Conservation (phyloP, 2,888 invertebrate species). For the Diachrysia chrysitis region DNA sequence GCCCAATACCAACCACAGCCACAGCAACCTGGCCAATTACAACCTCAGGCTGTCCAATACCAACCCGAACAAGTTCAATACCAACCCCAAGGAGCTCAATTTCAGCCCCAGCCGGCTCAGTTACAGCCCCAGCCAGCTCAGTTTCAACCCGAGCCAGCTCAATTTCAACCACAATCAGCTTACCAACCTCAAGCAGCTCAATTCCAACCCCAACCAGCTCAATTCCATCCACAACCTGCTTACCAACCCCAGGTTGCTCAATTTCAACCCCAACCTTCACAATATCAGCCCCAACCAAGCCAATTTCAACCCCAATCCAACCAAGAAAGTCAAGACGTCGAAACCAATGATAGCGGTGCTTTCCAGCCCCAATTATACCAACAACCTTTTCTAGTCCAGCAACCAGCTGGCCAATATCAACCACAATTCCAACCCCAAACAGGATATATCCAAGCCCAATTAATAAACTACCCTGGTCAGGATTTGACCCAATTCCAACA, state of each 20-base stretch:
- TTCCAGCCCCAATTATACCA: constrained; percentile 54
- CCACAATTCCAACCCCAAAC: constrained; percentile 49
- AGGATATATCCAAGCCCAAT: constrained; percentile 60
- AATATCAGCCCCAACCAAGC: constrained; percentile 39
- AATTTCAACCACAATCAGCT: constrained; percentile 35
- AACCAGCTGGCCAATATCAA: constrained; percentile 51
- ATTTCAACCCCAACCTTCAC: constrained; percentile 57
- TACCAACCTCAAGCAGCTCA: constrained; percentile 40
- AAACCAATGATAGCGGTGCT: constrained; percentile 44
- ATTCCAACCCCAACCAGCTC: constrained; percentile 38
- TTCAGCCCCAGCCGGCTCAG: constrained; percentile 31
- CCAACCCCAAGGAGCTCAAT: constrained; percentile 45
- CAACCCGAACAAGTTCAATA: constrained; percentile 40
- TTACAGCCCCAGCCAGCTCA: constrained; percentile 28
- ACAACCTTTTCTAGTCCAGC: constrained; percentile 49
- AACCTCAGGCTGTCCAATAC: constrained; percentile 36
- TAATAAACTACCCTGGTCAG: constrained; percentile 61
- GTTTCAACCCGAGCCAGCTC: constrained; percentile 36
- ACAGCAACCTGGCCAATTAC: constrained; percentile 19
- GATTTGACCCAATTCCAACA: constrained; percentile 45
- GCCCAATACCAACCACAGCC: constrained; percentile 46
- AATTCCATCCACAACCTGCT: constrained; percentile 51
- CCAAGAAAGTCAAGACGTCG: constrained; percentile 48
- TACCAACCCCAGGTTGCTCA: constrained; percentile 53
- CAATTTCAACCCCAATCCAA: constrained; percentile 54